Conservation (phyloP, 1,140 invertebrate species). For the Idris sp. region DNA sequence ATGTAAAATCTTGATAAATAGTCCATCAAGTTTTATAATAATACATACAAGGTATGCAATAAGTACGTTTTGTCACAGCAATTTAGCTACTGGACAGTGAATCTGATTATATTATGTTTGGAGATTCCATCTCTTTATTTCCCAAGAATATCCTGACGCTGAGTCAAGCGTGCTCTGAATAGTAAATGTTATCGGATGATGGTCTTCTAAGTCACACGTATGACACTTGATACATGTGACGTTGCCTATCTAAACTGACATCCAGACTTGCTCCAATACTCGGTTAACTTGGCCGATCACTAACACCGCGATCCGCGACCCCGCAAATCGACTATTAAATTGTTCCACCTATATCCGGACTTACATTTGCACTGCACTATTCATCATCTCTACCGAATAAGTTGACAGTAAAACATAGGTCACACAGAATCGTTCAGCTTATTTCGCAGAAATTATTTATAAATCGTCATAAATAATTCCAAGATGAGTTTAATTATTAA, state of each 20-base stretch:
- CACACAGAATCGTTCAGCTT: not conserved
- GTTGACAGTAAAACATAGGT: slow-evolving; percentile 1
- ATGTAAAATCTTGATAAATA: no score
- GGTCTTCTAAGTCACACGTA: slow-evolving; percentile 9
- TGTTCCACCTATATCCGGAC: slow-evolving; percentile 19
- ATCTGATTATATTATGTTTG: slow-evolving; percentile 28
- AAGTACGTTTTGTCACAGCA: no score
- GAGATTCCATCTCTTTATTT: slow-evolving; percentile 15
- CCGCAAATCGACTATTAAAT: slow-evolving; percentile 7
- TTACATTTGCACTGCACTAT: slow-evolving; percentile 5
- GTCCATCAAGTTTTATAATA: no score
- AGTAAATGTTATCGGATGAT: slow-evolving; percentile 24
- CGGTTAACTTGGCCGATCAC: slow-evolving; percentile 27
- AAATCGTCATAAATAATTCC: slow-evolving; percentile 5
- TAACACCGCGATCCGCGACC: slow-evolving; percentile 18
- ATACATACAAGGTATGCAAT: no score
- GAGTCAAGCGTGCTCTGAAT: slow-evolving; percentile 15
- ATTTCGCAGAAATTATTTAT: slow-evolving; percentile 14
- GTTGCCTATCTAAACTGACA: slow-evolving; percentile 20
- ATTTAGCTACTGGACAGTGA: no score
- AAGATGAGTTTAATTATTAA: slow-evolving; percentile 15
- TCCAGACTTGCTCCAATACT: slow-evolving; percentile 33
- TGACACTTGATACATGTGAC: slow-evolving; percentile 17
- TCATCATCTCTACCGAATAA: not conserved
- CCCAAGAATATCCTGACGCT: slow-evolving; percentile 3